These are phyloP conservation scores for Poicephalus gulielmi DNA, from an alignment of 2,113 vertebrate species.

Conservation along the genomic window DNA sequence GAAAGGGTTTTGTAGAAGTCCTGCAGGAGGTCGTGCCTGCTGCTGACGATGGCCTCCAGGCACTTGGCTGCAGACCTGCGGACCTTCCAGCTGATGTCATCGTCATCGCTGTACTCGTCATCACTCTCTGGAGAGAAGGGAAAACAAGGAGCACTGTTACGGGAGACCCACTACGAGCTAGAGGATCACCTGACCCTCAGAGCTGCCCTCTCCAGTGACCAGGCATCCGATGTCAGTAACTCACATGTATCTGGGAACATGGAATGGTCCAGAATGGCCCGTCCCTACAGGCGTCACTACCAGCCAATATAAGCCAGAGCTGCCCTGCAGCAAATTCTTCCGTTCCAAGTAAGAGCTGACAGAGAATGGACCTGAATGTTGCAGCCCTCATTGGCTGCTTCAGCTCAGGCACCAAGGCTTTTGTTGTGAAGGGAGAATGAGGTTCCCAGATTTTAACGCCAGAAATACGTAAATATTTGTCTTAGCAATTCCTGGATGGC, in stretches of 20 bases:
- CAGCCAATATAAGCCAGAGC: background rate
- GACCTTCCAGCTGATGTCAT: constrained; percentile 97
- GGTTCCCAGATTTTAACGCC: background rate
- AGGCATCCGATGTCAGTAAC: background rate
- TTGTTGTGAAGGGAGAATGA: background rate
- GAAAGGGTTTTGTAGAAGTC: constrained; percentile 85
- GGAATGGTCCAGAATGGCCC: background rate
- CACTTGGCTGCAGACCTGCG: constrained; percentile 91
- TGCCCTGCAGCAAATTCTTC: background rate
- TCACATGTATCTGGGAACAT: background rate
- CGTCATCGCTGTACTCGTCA: constrained; percentile 92
- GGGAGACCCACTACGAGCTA: background rate
- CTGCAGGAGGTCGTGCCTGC: constrained; percentile 82
- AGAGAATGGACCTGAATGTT: background rate
- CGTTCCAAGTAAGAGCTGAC: background rate
- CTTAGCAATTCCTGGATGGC: background rate
- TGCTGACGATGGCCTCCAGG: constrained; percentile 84
- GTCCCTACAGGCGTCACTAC: background rate
- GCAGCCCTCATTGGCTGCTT: background rate
- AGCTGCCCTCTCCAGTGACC: background rate
- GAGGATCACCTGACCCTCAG: background rate
- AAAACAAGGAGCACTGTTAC: background rate
- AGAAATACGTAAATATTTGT: background rate
- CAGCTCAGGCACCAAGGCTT: background rate
- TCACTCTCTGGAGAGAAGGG: constrained; percentile 80